phyloP scores from a whole-genome alignment of 2,888 invertebrate genomes.

The Ametastegia equiseti region DNA sequence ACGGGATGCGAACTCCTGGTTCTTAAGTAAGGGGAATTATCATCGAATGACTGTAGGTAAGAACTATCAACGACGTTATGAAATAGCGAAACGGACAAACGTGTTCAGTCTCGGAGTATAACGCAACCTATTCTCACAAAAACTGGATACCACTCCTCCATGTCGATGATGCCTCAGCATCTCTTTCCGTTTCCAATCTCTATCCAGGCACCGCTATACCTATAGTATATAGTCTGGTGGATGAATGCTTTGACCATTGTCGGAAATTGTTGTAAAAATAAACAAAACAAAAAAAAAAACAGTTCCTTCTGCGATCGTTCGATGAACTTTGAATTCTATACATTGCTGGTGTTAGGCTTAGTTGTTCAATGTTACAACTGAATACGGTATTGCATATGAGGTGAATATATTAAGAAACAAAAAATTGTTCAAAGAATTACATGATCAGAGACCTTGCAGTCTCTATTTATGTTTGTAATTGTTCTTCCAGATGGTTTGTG shows the following conservation, averaged over 20 bases:
- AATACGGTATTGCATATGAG: too few species aligned
- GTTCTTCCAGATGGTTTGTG: not conserved
- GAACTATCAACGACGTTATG: conserved; percentile 56
- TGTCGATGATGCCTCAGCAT: not conserved
- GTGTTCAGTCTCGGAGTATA: conserved; percentile 6
- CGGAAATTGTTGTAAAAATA: not conserved
- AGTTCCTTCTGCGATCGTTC: not conserved
- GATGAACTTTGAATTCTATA: not conserved
- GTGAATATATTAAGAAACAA: too few species aligned
- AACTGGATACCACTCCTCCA: conserved; percentile 23
- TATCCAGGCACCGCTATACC: not conserved
- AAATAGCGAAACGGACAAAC: conserved; percentile 54
- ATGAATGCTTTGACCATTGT: conserved; percentile 9
- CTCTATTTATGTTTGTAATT: not conserved
- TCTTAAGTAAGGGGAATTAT: conserved; percentile 21
- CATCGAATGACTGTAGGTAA: conserved; percentile 25
- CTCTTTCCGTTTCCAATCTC: conserved; percentile 20
- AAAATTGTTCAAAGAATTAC: not conserved
- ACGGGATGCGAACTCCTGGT: not conserved
- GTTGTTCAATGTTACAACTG: not conserved
- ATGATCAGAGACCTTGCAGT: conserved; percentile 2
- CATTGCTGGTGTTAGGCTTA: not conserved
- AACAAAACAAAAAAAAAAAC: not conserved
- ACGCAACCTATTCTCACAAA: conserved; percentile 21
- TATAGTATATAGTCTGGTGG: not conserved